These are phyloP conservation scores for Agriopis aurantiaria DNA, from an alignment of 2,888 invertebrate genomes.

Conservation along the genomic window DNA sequence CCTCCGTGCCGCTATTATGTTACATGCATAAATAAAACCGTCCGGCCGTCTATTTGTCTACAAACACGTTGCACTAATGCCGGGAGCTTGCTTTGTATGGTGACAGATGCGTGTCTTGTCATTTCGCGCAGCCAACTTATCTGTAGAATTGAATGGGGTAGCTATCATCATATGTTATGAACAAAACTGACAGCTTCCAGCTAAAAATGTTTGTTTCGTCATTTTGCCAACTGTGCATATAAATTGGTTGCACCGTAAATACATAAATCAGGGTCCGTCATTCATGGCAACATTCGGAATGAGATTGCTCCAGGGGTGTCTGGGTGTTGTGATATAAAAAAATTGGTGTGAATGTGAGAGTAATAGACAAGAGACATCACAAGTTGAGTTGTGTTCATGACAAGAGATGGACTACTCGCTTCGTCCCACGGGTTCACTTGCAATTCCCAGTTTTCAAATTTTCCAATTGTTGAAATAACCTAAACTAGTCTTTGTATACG, in stretches of 20 bases:
- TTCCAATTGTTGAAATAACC: no score
- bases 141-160: no score
- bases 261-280: slow-evolving; percentile 37
- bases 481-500: no score
- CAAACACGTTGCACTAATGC: slow-evolving; percentile 45
- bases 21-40: slow-evolving; percentile 33
- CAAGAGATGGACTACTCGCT: not conserved
- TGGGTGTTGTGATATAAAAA: not conserved
- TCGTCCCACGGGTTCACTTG: no score
- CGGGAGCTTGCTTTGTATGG: slow-evolving; percentile 23
- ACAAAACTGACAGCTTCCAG: no score
- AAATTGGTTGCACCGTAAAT: slow-evolving; percentile 30
- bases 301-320: slow-evolving; percentile 18
- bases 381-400: no score
- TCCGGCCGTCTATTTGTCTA: slow-evolving; percentile 42
- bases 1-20: slow-evolving; percentile 25
- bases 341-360: not conserved
- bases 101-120: slow-evolving; percentile 38
- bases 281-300: slow-evolving; percentile 32
- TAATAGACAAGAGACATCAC: no score
- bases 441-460: no score
- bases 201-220: no score
- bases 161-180: no score
- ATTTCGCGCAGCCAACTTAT: not conserved
- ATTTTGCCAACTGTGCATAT: no score